Conservation (phyloP, 1,140 invertebrate species). For the Penaeus chinensis region DNA sequence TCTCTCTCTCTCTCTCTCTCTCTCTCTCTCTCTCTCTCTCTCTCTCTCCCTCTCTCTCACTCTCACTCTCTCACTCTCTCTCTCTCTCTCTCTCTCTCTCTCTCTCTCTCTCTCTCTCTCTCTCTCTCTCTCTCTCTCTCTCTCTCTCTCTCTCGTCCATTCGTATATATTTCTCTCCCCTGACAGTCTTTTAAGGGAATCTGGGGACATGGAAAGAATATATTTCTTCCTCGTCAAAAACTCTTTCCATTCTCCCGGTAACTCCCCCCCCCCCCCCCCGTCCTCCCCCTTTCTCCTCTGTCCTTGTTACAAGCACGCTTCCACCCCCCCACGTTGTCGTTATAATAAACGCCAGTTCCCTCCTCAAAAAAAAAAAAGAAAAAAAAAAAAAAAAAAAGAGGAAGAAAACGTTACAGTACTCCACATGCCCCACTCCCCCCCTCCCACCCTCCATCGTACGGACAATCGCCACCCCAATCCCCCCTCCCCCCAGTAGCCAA, state of each 20-base stretch:
- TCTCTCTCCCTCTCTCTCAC: slow-evolving; percentile 9
- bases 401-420: too few relatives aligned
- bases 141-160: neutral
- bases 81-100: slow-evolving; percentile 2
- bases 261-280: neutral
- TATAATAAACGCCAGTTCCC: too few relatives aligned
- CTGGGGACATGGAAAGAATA: neutral
- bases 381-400: too few relatives aligned
- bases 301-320: too few relatives aligned
- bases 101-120: slow-evolving; percentile 6
- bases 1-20: slow-evolving; percentile 26
- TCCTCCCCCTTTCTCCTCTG: neutral
- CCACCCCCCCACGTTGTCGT: too few relatives aligned
- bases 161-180: too few relatives aligned
- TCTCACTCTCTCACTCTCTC: neutral
- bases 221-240: neutral
- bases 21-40: slow-evolving; percentile 25
- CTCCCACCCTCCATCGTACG: too few relatives aligned
- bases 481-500: too few relatives aligned
- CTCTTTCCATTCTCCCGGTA: neutral
- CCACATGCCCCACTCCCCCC: too few relatives aligned
- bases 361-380: too few relatives aligned
- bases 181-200: neutral
- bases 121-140: neutral
- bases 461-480: too few relatives aligned